Evolutionary conservation across 2,797 vertebrate genomes (phyloP).

Genomic region (Pantherophis alleghaniensis): DNA sequence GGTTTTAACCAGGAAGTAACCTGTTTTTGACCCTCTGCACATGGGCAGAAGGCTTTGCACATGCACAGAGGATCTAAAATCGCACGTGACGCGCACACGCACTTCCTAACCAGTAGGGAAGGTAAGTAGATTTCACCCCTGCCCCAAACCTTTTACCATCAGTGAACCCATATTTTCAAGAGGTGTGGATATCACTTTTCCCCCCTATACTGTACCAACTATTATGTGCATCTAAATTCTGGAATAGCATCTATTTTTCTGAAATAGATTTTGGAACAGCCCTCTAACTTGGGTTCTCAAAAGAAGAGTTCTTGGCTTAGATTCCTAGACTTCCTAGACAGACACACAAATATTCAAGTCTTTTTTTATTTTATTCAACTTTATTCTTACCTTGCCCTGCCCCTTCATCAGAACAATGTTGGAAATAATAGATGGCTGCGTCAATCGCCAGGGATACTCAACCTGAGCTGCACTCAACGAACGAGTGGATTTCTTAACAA

Average conservation of each 20-base stretch:
- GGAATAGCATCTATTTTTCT: background rate
- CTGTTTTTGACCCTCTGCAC: no score
- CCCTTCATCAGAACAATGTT: slow-evolving; percentile 98
- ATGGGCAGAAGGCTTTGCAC: no score
- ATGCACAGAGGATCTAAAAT: no score
- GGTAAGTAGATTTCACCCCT: no score
- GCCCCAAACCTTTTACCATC: background rate
- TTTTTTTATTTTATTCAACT: background rate
- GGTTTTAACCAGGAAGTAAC: no score
- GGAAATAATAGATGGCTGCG: slow-evolving; percentile 95
- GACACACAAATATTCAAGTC: background rate
- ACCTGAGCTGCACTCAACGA: slow-evolving; percentile 94
- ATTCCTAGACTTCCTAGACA: background rate
- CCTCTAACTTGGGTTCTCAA: background rate
- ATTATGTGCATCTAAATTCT: background rate
- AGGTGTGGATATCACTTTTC: background rate
- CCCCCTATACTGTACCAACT: background rate
- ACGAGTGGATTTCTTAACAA: slow-evolving; percentile 92
- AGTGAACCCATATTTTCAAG: background rate
- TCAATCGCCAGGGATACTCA: slow-evolving; percentile 95
- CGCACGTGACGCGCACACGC: rapidly evolving
- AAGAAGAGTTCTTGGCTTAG: background rate
- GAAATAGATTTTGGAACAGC: background rate
- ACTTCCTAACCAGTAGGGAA: no score
- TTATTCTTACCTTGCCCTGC: slow-evolving; percentile 90